Conservation (phyloP, 1,140 invertebrate species). For the Steinernema khuongi region DNA sequence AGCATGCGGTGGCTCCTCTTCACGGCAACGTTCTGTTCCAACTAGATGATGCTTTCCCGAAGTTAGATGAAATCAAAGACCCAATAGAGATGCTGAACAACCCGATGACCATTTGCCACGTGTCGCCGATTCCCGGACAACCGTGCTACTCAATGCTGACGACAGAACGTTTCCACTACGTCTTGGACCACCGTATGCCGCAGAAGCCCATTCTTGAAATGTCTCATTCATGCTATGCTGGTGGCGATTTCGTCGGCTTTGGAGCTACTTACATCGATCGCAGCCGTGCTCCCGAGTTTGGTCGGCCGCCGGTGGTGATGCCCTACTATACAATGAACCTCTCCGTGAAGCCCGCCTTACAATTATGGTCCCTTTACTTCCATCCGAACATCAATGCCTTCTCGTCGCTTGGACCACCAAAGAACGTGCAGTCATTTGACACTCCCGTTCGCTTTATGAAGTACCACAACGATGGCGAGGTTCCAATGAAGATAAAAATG, state of each 20-base stretch:
- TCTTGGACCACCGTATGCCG: background rate
- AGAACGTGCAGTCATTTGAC: background rate
- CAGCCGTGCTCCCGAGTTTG: background rate
- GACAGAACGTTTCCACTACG: background rate
- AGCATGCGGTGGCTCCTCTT: background rate
- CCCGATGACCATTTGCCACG: background rate
- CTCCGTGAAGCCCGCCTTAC: background rate
- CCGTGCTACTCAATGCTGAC: background rate
- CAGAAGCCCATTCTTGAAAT: background rate
- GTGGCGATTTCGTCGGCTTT: background rate
- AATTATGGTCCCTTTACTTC: background rate
- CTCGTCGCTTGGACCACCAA: background rate
- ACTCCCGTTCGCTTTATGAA: background rate
- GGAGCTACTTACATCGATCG: background rate
- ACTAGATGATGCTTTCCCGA: background rate
- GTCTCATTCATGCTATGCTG: background rate
- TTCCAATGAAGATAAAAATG: background rate
- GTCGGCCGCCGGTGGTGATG: background rate
- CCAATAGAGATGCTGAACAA: background rate
- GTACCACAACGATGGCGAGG: background rate
- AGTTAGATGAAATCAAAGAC: background rate
- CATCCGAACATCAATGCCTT: background rate
- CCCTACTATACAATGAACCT: background rate
- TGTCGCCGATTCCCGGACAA: background rate
- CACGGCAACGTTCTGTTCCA: background rate